Percentiles rank a stretch among this genome's conserved stretches.
Evolutionary conservation across 2,888 invertebrate genomes (phyloP).

Genomic region (Trissonchulus latispiculum): DNA sequence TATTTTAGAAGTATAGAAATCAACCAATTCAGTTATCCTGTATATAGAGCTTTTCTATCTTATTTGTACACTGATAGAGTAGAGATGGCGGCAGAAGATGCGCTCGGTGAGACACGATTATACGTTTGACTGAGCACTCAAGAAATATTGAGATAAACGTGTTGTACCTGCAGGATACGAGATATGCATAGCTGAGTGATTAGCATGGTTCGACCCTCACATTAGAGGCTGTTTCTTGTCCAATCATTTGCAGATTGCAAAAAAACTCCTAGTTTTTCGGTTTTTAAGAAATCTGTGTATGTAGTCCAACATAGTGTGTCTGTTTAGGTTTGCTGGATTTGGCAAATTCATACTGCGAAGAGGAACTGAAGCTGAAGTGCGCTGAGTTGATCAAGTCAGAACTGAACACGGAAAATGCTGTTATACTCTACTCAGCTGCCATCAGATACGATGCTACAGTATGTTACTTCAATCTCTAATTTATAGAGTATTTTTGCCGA

Average conservation of each 20-base stretch:
- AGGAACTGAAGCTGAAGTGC: slow-evolving; percentile 52
- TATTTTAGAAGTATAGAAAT: slow-evolving; percentile 48
- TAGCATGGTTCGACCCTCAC: no score
- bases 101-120: slow-evolving; percentile 49
- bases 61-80: slow-evolving; percentile 57
- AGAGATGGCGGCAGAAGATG: slow-evolving; percentile 54
- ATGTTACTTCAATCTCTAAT: no score
- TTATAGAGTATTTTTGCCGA: no score
- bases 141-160: no score
- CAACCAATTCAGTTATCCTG: slow-evolving; percentile 50
- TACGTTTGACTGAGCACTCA: no score
- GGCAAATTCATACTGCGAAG: slow-evolving; percentile 56
- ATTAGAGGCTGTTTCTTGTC: no score
- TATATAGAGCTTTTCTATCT: slow-evolving; percentile 55
- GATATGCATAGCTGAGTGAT: no score
- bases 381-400: slow-evolving; percentile 54
- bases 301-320: no score
- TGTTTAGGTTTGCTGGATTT: slow-evolving; percentile 53
- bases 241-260: no score
- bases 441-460: slow-evolving; percentile 52
- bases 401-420: slow-evolving; percentile 55
- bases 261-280: no score
- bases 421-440: slow-evolving; percentile 55
- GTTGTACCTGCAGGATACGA: no score
- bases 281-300: no score